Evolutionary conservation across 2,797 vertebrate species (phyloP).

Genomic region (Sebastes diploproa): DNA sequence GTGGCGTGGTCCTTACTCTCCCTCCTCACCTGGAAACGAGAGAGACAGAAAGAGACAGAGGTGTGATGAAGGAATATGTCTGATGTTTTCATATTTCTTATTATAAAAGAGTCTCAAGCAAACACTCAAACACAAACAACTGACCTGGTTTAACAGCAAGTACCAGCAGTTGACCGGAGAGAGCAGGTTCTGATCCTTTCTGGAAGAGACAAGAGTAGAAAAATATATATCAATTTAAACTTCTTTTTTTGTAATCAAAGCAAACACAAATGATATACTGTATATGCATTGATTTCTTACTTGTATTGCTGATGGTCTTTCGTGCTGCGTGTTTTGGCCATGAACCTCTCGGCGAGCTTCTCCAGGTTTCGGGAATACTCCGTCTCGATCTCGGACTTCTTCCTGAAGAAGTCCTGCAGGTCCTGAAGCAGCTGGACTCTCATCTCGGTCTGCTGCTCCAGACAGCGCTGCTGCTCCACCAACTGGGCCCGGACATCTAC

Average conservation of each 20-base stretch:
- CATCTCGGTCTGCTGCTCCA: slow-evolving; percentile 99
- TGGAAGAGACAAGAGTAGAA: slow-evolving; percentile 61
- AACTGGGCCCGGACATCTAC: slow-evolving; percentile 95
- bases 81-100: too few relatives aligned
- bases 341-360: slow-evolving; percentile 96
- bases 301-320: slow-evolving; percentile 99
- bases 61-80: neutral
- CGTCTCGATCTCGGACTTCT: slow-evolving; percentile 97
- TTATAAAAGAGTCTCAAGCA: neutral
- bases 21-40: slow-evolving; percentile 85
- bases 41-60: neutral
- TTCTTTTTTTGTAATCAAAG: neutral
- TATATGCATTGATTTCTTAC: slow-evolving; percentile 62
- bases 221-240: neutral
- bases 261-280: neutral
- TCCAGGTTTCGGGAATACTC: slow-evolving; percentile 97
- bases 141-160: slow-evolving; percentile 92
- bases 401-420: slow-evolving; percentile 99
- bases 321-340: slow-evolving; percentile 98
- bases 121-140: neutral
- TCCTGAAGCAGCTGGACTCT: slow-evolving; percentile 97
- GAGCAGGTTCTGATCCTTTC: slow-evolving; percentile 97
- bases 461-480: slow-evolving; percentile 96
- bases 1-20: slow-evolving; percentile 99
- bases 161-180: slow-evolving; percentile 99